Base-by-base conservation (phyloP, 2,888 invertebrate species). In the Orthosia cruda region DNA sequence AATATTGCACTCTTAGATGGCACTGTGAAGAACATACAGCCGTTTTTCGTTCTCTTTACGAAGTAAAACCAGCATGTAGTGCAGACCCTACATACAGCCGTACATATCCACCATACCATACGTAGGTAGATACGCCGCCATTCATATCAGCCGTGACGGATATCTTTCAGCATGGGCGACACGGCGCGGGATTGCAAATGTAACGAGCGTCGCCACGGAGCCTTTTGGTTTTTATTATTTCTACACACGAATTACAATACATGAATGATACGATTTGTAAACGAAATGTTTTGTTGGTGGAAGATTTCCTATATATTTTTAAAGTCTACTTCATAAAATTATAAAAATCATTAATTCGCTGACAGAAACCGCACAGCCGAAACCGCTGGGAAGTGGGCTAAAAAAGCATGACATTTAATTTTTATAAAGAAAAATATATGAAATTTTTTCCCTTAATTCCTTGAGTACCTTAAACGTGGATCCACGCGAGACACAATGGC, bases 151-250 rank as follows among this genome's bases (percentile, higher is more conserved):
- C 23, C 40, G 20, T 78, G 71, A 71, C 18, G 23, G 18, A 71
- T 79, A 66, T 54, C 52, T 64, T 54, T 80, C 67, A 54, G 67
- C 74, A 74, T 77, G 72, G 55, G 55, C 62, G 80, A 73, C 72
- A 75, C 74, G 74, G 50, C 63, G 52, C 59, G 23, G 59, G 61
- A 20, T 57, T 58, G 68, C 61, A 73, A 70, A 61, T 71, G 70
- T 69, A 78, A 86, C 77, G 75, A 84, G 72, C 59, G 11, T 4
- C 63, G 72, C 64, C 62, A 69, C 62, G 26, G 49, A 71, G 68
- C 11, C 15, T 26, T 40, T 40, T 20, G 54, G 26, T 49, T 82
- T 77, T 72, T 71, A 74, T 65, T 66, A 73, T 65, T 63, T 64
- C 20, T 9, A n/a, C 20, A 16, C 15, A 67, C 61, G 74, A 64